A percentile compares a stretch with the other conserved stretches of the same genome.
Conservation (phyloP, 2,113 vertebrate genomes). For the Syngnathus typhle region DNA sequence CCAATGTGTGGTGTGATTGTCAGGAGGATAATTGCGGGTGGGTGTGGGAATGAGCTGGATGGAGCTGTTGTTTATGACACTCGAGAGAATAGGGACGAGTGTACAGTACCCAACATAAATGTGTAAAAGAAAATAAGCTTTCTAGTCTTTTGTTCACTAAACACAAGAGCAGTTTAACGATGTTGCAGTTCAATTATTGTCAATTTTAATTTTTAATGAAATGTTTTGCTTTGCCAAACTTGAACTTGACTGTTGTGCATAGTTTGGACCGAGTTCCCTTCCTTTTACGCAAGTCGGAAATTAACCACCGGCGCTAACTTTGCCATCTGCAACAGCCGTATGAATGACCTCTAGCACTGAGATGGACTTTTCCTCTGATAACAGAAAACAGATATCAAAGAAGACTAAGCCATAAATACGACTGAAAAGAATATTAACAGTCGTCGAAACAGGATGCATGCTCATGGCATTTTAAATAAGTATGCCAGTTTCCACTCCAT, state of each 20-base stretch:
- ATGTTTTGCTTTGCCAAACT: not conserved
- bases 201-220: not conserved
- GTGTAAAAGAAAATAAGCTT: too few relatives aligned
- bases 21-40: too few relatives aligned
- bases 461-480: conserved; percentile 8
- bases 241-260: not conserved
- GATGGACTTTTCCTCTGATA: conserved; percentile 20
- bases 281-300: not conserved
- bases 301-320: not conserved
- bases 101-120: too few relatives aligned
- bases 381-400: conserved; percentile 13
- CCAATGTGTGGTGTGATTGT: too few relatives aligned
- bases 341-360: conserved; percentile 17
- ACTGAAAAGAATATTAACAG: conserved; percentile 24
- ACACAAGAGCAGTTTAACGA: too few relatives aligned
- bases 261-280: not conserved
- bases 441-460: conserved; percentile 4
- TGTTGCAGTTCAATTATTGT: not conserved
- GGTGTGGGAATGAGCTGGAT: too few relatives aligned
- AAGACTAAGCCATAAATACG: conserved; percentile 4
- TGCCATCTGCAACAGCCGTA: conserved; percentile 13
- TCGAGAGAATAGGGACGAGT: too few relatives aligned
- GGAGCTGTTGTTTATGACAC: too few relatives aligned
- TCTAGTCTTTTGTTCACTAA: too few relatives aligned
- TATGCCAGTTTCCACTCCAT: not conserved